Evolutionary conservation across 2,888 invertebrate genomes (phyloP).

Genomic region (Spilosoma lubricipeda): DNA sequence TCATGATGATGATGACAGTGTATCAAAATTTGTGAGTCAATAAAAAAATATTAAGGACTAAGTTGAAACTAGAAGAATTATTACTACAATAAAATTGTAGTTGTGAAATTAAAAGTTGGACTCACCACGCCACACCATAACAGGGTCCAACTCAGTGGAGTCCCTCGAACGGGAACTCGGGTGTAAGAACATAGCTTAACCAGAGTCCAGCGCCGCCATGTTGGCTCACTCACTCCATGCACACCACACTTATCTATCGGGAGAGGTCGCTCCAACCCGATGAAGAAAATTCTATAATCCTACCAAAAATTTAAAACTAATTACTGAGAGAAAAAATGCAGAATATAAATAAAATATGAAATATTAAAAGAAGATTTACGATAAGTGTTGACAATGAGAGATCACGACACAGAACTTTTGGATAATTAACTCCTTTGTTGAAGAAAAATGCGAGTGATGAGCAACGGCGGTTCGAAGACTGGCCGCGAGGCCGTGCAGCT

Average conservation of each 20-base stretch:
- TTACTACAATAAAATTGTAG: background rate
- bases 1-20: background rate
- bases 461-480: conserved; percentile 51
- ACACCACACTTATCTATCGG: conserved; percentile 58
- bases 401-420: conserved; percentile 62
- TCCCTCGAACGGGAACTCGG: conserved; percentile 81
- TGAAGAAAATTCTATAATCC: conserved; percentile 41
- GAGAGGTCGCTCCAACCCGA: conserved; percentile 42
- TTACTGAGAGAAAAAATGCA: conserved; percentile 11
- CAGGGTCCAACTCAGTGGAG: conserved; percentile 78
- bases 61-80: background rate
- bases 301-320: conserved; percentile 45
- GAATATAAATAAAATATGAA: conserved; percentile 4
- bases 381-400: conserved; percentile 29
- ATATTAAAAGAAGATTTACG: conserved; percentile 9
- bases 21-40: background rate
- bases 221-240: conserved; percentile 68
- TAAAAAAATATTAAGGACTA: background rate
- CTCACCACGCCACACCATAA: conserved; percentile 83
- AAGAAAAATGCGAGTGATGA: conserved; percentile 68
- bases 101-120: conserved; percentile 33
- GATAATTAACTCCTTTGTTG: conserved; percentile 36
- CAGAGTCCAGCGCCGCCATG: conserved; percentile 81
- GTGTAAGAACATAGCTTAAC: conserved; percentile 84
- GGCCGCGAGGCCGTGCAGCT: conserved; percentile 32